Evolutionary conservation across 2,888 invertebrate species (phyloP).

Genomic region (Dysmachus trigonus): DNA sequence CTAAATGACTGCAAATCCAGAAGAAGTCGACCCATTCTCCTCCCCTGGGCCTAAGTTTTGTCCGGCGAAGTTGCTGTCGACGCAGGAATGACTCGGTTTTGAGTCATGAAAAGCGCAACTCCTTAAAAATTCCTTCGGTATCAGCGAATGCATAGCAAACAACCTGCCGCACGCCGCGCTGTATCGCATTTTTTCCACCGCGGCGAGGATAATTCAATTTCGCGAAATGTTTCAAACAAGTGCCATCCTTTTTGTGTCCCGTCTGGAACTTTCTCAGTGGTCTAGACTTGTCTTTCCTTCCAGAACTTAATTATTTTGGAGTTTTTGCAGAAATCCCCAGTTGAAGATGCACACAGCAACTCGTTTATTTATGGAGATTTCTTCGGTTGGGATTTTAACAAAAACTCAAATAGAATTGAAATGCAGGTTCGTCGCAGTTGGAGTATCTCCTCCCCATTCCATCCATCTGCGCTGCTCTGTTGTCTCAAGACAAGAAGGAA

Average conservation of each 20-base stretch:
- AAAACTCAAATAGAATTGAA: constrained; percentile 26
- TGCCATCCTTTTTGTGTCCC: background rate
- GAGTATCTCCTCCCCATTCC: background rate
- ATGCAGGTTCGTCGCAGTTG: background rate
- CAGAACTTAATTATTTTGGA: constrained; percentile 23
- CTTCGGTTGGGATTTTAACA: constrained; percentile 11
- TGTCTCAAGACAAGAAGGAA: background rate
- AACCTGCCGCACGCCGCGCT: background rate
- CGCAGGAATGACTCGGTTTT: background rate
- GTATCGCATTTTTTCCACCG: background rate
- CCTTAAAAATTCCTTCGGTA: background rate
- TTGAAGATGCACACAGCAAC: background rate
- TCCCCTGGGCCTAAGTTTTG: background rate
- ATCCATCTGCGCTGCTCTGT: background rate
- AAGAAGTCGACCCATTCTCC: background rate
- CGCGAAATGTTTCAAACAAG: constrained; percentile 14
- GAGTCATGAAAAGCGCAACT: background rate
- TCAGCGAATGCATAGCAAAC: background rate
- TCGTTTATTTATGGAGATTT: constrained; percentile 30
- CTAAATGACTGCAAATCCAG: background rate
- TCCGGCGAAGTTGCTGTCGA: background rate
- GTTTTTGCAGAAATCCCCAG: constrained; percentile 1
- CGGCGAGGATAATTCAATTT: constrained; percentile 12
- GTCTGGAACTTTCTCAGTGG: background rate
- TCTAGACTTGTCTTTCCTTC: background rate